Conservation (phyloP, 2,888 invertebrate genomes). For the Habrosyne pyritoides region DNA sequence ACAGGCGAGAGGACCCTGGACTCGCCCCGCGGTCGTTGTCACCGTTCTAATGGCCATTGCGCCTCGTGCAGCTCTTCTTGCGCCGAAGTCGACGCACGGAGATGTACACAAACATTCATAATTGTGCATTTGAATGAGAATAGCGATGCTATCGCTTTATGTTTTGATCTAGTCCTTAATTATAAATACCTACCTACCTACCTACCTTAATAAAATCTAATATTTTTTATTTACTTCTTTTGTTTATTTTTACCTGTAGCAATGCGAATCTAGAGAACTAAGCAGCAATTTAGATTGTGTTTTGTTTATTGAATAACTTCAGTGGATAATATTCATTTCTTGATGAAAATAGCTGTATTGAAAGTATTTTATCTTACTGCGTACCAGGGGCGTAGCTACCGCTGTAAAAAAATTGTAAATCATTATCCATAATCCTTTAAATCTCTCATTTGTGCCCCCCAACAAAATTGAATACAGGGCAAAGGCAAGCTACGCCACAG, state of each 20-base stretch:
- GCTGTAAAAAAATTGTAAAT: no score
- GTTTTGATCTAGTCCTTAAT: slow-evolving; percentile 76
- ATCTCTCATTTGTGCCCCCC: no score
- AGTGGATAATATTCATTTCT: no score
- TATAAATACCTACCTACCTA: slow-evolving; percentile 21
- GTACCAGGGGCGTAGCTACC: no score
- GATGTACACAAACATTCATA: slow-evolving; percentile 62
- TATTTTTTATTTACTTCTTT: slow-evolving; percentile 37
- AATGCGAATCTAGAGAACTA: no score
- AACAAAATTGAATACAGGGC: no score
- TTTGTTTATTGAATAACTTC: no score
- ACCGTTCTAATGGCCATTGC: slow-evolving; percentile 58
- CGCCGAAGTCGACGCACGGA: slow-evolving; percentile 60
- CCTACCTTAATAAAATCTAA: slow-evolving; percentile 46
- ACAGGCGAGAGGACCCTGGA: slow-evolving; percentile 63
- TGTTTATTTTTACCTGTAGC: slow-evolving; percentile 16
- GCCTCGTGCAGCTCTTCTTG: slow-evolving; percentile 48
- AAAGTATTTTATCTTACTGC: no score
- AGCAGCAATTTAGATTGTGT: no score
- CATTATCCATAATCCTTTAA: no score
- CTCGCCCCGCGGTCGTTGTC: slow-evolving; percentile 65
- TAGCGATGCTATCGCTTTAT: slow-evolving; percentile 64
- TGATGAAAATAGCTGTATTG: no score
- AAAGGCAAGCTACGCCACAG: no score
- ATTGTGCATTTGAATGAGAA: slow-evolving; percentile 70